Conservation (phyloP, 2,888 invertebrate genomes). For the Drosophila ezoana region DNA sequence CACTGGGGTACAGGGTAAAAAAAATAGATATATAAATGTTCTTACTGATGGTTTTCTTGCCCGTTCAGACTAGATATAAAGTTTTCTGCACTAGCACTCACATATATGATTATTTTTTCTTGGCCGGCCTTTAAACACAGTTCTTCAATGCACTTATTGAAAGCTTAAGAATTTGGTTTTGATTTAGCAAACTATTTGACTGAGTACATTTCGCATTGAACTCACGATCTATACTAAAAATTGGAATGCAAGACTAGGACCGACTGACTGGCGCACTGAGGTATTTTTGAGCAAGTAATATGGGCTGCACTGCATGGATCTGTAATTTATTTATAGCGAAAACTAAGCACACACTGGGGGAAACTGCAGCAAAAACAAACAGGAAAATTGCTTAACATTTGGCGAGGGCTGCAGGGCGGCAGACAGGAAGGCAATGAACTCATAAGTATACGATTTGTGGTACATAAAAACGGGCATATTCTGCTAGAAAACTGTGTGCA, state of each 20-base stretch:
- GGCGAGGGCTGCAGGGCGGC: conserved; percentile 58
- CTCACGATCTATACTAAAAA: conserved; percentile 58
- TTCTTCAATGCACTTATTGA: conserved; percentile 3
- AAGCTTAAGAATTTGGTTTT: conserved; percentile 13
- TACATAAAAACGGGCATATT: conserved; percentile 52
- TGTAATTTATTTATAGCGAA: conserved; percentile 61
- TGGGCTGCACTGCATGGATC: conserved; percentile 65
- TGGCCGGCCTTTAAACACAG: conserved; percentile 18
- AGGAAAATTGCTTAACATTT: conserved; percentile 29
- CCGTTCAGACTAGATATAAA: not conserved
- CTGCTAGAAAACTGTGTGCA: conserved; percentile 58
- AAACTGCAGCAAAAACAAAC: conserved; percentile 35
- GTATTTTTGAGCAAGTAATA: conserved; percentile 62
- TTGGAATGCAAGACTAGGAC: conserved; percentile 30
- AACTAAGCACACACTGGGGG: conserved; percentile 16
- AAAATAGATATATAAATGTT: not conserved
- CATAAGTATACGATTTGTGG: conserved; percentile 48
- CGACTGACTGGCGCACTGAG: conserved; percentile 37
- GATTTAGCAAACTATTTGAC: conserved; percentile 24
- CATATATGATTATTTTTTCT: conserved; percentile 1
- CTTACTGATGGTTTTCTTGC: not conserved
- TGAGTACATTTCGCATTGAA: conserved; percentile 53
- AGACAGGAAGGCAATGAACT: conserved; percentile 70
- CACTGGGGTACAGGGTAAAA: conserved; percentile 12
- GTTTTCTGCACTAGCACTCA: conserved; percentile 7